Base-by-base conservation (phyloP, 2,888 invertebrate species). In the Diloba caeruleocephala region DNA sequence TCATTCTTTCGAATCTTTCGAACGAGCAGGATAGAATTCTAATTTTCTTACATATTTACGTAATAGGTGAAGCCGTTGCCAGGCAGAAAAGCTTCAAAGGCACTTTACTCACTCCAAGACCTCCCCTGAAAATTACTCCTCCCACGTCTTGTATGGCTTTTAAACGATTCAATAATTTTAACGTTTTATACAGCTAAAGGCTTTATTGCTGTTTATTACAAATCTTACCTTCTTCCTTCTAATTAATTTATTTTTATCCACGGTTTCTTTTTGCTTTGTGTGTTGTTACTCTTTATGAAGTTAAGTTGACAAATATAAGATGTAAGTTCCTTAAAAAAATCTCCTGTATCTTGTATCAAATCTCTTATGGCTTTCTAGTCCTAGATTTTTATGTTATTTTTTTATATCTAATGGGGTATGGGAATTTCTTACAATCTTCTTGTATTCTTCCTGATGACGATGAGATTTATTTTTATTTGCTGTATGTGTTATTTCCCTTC, bases 101-200 rank as follows among this genome's bases (percentile, higher is more conserved):
- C 60, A 43, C 23, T 13, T 43, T 39, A 52, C 45, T 48, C 50
- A 2, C 19, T 53, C 42, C 45, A 57, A 63, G 54, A 50, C 50
- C 55, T 71, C 62, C 42, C 48, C 44, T 45, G 53, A 48, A 71
- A 77, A 76, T 72, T 66, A 64, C 57, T 66, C 44, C 57, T 59
- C 58, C 53, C 52, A 45, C 23, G 32, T 9, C 26, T 50, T 54
- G 33, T 59, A 50, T 49, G 29, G 57, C 58, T 48, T 65, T 62
- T 44, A 55, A 63, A 50, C 42, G 58, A 66, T 57, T 49, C 49
- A 60, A 55, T 44, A 43, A 58, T 53, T 57, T 64, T 49, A 14
- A 48, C 32, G 28, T 57, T 51, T 58, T 59, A 52, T 42, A 54
- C 36, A 48, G 39, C 44, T 21, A 17, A 52, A 31, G 28, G 39